These are phyloP conservation scores for Neoaliturus tenellus DNA, from an alignment of 2,888 invertebrate genomes.

Conservation along the genomic window DNA sequence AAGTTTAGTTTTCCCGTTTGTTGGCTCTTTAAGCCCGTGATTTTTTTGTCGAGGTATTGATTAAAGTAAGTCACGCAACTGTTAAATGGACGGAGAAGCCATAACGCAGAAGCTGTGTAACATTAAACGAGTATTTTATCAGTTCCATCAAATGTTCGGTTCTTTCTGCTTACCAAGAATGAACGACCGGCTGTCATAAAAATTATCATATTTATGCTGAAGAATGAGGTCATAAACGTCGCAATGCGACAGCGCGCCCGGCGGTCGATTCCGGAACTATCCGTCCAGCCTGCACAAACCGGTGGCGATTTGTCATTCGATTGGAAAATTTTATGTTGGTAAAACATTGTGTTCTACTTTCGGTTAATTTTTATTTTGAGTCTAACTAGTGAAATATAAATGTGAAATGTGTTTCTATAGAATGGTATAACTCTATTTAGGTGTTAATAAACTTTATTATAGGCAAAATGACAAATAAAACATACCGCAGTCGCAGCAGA, in stretches of 20 bases:
- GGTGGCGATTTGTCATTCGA: neutral
- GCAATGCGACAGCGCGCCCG: neutral
- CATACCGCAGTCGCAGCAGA: no score
- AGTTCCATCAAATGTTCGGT: conserved; percentile 21
- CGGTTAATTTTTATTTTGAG: no score
- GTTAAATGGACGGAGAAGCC: neutral
- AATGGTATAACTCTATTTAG: no score
- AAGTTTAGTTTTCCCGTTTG: neutral
- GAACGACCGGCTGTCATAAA: conserved; percentile 1
- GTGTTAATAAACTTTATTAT: no score
- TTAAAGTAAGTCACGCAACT: neutral
- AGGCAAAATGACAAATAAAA: no score
- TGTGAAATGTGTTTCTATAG: no score
- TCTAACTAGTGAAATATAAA: no score
- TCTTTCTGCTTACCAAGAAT: conserved; percentile 23
- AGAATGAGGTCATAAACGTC: neutral
- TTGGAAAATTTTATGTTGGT: neutral
- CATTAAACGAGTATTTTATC: conserved; percentile 10
- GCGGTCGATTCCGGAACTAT: neutral
- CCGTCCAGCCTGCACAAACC: neutral
- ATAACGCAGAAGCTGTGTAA: neutral
- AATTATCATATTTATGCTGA: conserved; percentile 25
- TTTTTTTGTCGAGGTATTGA: no score
- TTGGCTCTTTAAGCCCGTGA: no score
- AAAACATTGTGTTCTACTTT: no score